A percentile compares a stretch with the other conserved stretches of the same genome.
Evolutionary conservation across 2,888 invertebrate species (phyloP).

Genomic region (Microdon myrmicae): DNA sequence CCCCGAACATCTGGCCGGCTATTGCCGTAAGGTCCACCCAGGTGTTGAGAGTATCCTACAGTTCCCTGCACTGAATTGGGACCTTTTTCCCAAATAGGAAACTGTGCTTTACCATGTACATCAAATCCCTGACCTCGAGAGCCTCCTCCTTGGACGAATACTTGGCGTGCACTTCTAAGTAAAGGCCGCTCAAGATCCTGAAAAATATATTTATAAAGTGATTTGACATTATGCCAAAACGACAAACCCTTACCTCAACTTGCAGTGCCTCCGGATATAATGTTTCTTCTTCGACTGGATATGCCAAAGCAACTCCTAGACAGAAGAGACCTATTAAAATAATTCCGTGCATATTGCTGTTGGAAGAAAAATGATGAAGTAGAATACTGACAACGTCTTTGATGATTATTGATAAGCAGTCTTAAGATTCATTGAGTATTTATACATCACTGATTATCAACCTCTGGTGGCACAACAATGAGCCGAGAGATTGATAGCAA

Average conservation of each 20-base stretch:
- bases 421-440: background rate
- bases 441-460: constrained; percentile 1
- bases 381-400: no score
- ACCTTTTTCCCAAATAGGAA: constrained; percentile 59
- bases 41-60: constrained; percentile 59
- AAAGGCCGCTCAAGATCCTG: constrained; percentile 10
- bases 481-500: no score
- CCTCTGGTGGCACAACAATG: no score
- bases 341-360: background rate
- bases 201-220: no score
- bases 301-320: constrained; percentile 7
- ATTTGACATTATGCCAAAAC: no score
- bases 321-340: constrained; percentile 10
- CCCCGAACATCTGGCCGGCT: constrained; percentile 55
- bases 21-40: constrained; percentile 63
- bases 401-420: constrained; percentile 8
- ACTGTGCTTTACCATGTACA: constrained; percentile 55
- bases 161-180: constrained; percentile 49
- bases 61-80: constrained; percentile 58
- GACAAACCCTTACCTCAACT: background rate
- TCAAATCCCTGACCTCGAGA: constrained; percentile 56
- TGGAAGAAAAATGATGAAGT: background rate
- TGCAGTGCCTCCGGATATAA: background rate
- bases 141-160: constrained; percentile 55
- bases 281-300: constrained; percentile 1